Evolutionary conservation across 2,797 vertebrate genomes (phyloP).

Genomic region (Prunella strophiata): DNA sequence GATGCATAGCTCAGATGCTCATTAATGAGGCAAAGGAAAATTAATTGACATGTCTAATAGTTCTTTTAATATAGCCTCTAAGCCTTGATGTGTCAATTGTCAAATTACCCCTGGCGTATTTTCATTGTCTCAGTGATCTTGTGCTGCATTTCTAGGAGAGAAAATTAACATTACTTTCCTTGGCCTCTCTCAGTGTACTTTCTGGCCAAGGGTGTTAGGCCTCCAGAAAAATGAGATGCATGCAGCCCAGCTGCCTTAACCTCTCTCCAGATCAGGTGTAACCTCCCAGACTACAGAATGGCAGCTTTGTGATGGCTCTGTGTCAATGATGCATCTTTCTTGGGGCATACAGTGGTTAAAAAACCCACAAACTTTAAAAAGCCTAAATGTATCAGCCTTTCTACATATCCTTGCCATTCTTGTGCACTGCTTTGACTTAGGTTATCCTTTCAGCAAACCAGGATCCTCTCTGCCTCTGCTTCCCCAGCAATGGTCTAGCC

Average conservation of each 20-base stretch:
- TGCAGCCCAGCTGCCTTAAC: neutral
- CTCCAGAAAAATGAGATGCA: neutral
- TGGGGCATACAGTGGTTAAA: neutral
- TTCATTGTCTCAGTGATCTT: neutral
- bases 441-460: neutral
- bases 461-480: neutral
- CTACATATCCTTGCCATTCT: neutral
- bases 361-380: neutral
- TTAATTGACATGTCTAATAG: constrained; percentile 54
- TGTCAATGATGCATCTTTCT: neutral
- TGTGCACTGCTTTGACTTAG: neutral
- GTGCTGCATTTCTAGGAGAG: neutral
- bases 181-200: neutral
- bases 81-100: constrained; percentile 52
- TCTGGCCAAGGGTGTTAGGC: neutral
- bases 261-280: neutral
- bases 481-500: neutral
- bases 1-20: constrained; percentile 46
- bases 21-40: constrained; percentile 62
- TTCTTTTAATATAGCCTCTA: constrained; percentile 54
- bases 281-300: neutral
- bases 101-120: neutral
- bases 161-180: neutral
- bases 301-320: neutral
- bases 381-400: neutral